Evolutionary conservation across 2,113 vertebrate genomes (phyloP), one percentile per base, ranked within the genome.

Genomic region (Oreochromis niloticus): DNA sequence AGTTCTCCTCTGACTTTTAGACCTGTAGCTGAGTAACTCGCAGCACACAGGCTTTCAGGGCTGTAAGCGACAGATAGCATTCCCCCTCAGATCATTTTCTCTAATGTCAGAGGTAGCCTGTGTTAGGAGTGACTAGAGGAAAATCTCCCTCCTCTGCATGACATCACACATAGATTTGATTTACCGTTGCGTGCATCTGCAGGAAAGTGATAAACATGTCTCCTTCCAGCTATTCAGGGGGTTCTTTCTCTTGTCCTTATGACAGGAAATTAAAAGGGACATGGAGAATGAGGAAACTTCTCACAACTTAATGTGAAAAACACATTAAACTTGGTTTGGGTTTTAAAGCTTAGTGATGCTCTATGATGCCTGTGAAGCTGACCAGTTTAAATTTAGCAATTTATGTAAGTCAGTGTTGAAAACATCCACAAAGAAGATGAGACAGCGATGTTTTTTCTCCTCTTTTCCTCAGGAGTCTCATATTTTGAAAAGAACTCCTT

Each of bases 181-280:
- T 91, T 84, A 83, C 55, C 73, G 79, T 73, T 84, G 48, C 75
- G 7, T 85, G 50, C 73, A 80, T 91, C 92, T 94, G 93, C 87
- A 84, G 36, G 50, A 84, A 88, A 85, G 87, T 85, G 93, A 95
- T 95, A 95, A 94, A 94, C 81, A 89, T 43, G 75, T 91, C 88
- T 91, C 83, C 85, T 82, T 79, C 10, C 3, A 82, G 91, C 86
- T 80, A 84, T 89, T 88, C 63, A 57, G 43, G 17, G 68, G 36
- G 78, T 87, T 85, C 80, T 59, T 27, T 63, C 85, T 82, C 68
- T 85, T 83, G 55, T 83, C 78, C 82, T 81, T 27, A 50, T 57
- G 75, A 41, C 32, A 39, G 75, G 50, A 81, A 86, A 91, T 79
- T 66, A 75, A 32, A 8, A 56, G 61, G 56, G 86, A 88, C 27